Base-by-base conservation (phyloP, 2,797 vertebrate species). In the Danio choprae region DNA sequence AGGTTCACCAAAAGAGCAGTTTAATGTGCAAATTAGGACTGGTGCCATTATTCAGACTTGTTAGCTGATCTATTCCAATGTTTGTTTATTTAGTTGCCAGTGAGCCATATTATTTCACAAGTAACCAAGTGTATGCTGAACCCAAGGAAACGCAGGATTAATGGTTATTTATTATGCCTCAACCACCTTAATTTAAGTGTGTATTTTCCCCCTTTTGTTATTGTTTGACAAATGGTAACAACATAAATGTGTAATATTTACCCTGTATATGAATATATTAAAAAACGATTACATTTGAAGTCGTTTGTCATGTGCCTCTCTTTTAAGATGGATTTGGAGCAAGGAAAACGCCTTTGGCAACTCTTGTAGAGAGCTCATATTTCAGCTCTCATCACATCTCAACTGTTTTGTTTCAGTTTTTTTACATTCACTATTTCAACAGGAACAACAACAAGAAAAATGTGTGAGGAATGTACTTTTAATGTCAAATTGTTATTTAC, bases 91-190 rank as follows among this genome's bases (percentile, higher is more conserved):
- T 72, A 65, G 55, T 64, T 81, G 74, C 71, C 72, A 58, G 29
- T 80, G 55, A 85, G 79, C 29, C 68, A 56, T 82, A 58, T 76
- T 69, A 70, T 79, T 84, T 72, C 36, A 20, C 73, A 69, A 76
- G 44, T 80, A 58, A 51, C 20, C 53, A 43, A 58, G 62, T 38
- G 15, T 62, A 40, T 75, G 59, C 67, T 59, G n/a, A 78, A 80
- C 43, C 69, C 80, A 71, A 65, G 69, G 58, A 73, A 55, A 78
- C 65, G 18, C 56, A 58, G 51, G 50, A 51, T 48, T 22, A 69
- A 65, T 79, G 58, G 74, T 79, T 90, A 89, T 89, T 90, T 89
- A 90, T 88, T 88, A 80, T 80, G 64, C 60, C 67, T 84, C 65
- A 86, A 72, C 51, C 73, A 81, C 53, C 56, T 51, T 86, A 84